Evolutionary conservation across 2,888 invertebrate genomes (phyloP).

Genomic region (Marronus borbonicus): DNA sequence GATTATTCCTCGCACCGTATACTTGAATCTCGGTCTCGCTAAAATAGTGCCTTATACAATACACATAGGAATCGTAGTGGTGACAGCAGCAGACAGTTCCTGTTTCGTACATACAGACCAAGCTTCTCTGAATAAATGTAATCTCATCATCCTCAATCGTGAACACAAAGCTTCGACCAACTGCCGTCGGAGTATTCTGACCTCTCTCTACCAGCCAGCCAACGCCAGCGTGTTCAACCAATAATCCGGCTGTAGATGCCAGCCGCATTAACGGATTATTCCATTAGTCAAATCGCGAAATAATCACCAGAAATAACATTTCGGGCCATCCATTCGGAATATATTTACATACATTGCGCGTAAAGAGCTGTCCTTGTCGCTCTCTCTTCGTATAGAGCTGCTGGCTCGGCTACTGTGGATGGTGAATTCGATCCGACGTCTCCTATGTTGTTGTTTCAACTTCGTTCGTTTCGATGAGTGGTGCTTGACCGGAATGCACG

Average conservation of each 20-base stretch:
- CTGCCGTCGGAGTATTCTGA: background rate
- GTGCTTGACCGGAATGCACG: background rate
- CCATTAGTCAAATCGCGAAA: conserved; percentile 65
- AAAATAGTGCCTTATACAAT: too few relatives aligned
- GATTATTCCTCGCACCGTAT: too few relatives aligned
- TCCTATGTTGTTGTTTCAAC: background rate
- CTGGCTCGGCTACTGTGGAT: background rate
- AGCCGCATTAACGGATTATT: conserved; percentile 63
- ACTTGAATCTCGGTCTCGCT: too few relatives aligned
- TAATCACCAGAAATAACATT: conserved; percentile 63
- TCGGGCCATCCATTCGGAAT: conserved; percentile 58
- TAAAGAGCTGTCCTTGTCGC: conserved; percentile 1
- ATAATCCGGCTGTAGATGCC: conserved; percentile 60
- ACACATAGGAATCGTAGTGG: too few relatives aligned
- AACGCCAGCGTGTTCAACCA: conserved; percentile 45
- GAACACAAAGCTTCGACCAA: conserved; percentile 42
- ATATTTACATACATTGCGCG: conserved; percentile 59
- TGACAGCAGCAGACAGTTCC: background rate
- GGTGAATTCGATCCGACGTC: background rate
- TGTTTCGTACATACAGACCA: conserved; percentile 23
- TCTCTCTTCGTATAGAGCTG: background rate
- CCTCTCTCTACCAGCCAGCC: background rate
- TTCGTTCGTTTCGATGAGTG: background rate
- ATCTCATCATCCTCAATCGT: conserved; percentile 47
- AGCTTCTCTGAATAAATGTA: conserved; percentile 44